Conservation (phyloP, 2,113 vertebrate species). For the Antechinus stuartii region DNA sequence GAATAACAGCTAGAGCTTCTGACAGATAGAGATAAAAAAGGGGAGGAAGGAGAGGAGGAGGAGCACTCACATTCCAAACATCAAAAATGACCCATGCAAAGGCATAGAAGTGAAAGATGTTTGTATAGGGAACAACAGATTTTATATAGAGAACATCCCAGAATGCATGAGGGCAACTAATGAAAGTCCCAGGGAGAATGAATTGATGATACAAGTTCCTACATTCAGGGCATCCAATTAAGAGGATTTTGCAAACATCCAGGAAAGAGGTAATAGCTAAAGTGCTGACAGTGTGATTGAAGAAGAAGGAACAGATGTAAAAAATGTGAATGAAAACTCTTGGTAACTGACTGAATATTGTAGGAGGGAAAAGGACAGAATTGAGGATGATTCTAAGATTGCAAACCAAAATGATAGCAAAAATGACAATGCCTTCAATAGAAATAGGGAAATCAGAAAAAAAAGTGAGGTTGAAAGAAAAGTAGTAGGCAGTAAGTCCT, state of each 20-base stretch:
- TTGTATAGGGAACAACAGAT: background rate
- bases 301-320: background rate
- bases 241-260: background rate
- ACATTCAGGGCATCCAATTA: background rate
- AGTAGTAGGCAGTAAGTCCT: background rate
- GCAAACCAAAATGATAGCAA: background rate
- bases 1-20: background rate
- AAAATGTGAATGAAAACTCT: background rate
- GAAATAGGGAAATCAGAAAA: background rate
- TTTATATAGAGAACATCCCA: background rate
- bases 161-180: background rate
- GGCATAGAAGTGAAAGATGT: background rate
- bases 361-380: background rate
- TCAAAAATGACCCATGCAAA: background rate
- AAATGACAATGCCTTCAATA: background rate
- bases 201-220: background rate
- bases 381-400: background rate
- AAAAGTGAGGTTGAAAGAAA: background rate
- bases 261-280: background rate
- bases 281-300: background rate
- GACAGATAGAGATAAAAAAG: background rate
- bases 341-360: background rate
- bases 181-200: background rate
- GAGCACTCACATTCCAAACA: background rate
- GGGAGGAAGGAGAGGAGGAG: too few relatives aligned